A percentile compares a stretch with the other conserved stretches of the same genome.
Conservation (phyloP, 2,797 vertebrate genomes). For the Carduelis carduelis region DNA sequence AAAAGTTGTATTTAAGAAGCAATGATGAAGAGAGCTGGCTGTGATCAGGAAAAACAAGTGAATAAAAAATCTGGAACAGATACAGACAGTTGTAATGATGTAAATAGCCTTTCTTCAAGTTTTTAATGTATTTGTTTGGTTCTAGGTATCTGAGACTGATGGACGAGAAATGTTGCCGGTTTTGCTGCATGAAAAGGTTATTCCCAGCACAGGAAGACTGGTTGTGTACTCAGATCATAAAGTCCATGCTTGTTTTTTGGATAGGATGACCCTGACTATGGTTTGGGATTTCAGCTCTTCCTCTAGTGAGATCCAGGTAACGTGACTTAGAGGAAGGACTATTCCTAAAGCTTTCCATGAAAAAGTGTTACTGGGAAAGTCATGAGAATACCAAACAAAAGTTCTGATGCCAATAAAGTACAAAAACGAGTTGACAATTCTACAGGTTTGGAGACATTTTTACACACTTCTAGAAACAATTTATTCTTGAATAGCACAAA, state of each 20-base stretch:
- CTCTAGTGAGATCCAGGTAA: constrained; percentile 61
- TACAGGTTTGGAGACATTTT: not conserved
- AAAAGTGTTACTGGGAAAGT: not conserved
- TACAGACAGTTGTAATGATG: not conserved
- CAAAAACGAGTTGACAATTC: not conserved
- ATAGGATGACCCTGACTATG: constrained; percentile 69
- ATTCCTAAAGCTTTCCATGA: not conserved
- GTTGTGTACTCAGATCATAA: constrained; percentile 74
- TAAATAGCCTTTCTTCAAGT: not conserved
- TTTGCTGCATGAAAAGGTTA: constrained; percentile 62
- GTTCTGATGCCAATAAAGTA: not conserved
- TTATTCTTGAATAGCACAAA: not conserved
- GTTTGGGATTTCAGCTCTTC: constrained; percentile 70
- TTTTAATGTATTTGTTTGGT: constrained; percentile 23
- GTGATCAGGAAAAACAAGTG: not conserved
- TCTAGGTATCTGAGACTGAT: constrained; percentile 54
- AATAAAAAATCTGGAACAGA: not conserved
- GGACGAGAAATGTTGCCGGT: constrained; percentile 51
- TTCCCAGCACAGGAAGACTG: constrained; percentile 67
- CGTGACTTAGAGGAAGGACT: not conserved
- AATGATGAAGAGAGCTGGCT: not conserved
- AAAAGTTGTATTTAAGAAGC: not conserved
- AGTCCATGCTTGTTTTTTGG: constrained; percentile 67
- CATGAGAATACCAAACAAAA: not conserved
- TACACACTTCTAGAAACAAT: not conserved